These are phyloP conservation scores for Hirudo medicinalis DNA, from an alignment of 1,140 invertebrate genomes.

Conservation along the genomic window DNA sequence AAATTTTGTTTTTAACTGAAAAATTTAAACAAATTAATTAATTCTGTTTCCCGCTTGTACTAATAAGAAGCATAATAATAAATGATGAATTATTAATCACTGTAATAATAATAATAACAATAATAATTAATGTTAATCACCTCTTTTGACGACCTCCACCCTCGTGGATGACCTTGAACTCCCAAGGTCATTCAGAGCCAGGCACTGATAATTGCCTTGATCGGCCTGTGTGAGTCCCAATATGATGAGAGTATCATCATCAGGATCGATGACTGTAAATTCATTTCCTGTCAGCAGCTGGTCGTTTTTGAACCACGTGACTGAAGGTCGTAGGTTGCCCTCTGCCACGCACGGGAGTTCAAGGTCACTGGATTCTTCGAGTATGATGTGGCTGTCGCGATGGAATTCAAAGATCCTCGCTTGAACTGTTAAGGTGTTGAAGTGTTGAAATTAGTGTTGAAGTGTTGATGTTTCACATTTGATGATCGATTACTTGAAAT, in stretches of 20 bases:
- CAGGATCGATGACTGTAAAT: constrained; percentile 47
- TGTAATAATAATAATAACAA: too few relatives aligned
- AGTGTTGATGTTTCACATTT: too few relatives aligned
- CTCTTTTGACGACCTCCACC: constrained; percentile 50
- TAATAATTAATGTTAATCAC: background rate
- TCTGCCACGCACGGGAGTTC: constrained; percentile 71
- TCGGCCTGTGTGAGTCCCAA: constrained; percentile 69
- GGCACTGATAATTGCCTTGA: constrained; percentile 81
- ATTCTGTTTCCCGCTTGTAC: too few relatives aligned
- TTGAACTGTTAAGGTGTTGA: too few relatives aligned
- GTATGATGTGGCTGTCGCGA: constrained; percentile 48
- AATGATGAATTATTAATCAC: too few relatives aligned
- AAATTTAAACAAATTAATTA: too few relatives aligned
- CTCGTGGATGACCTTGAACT: constrained; percentile 65
- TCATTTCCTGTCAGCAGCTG: constrained; percentile 40
- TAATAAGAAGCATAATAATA: too few relatives aligned
- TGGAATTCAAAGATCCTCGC: constrained; percentile 59
- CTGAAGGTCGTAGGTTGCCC: constrained; percentile 64
- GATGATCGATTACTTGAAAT: too few relatives aligned
- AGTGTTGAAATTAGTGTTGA: too few relatives aligned
- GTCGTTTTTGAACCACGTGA: constrained; percentile 84
- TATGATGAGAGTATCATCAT: constrained; percentile 57
- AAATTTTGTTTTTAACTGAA: too few relatives aligned
- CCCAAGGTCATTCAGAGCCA: constrained; percentile 67
- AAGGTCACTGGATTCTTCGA: constrained; percentile 68